Percentiles rank a stretch among this genome's conserved stretches.
phyloP scores from a whole-genome alignment of 1,140 invertebrate genomes.

The Hylaeus anthracinus region DNA sequence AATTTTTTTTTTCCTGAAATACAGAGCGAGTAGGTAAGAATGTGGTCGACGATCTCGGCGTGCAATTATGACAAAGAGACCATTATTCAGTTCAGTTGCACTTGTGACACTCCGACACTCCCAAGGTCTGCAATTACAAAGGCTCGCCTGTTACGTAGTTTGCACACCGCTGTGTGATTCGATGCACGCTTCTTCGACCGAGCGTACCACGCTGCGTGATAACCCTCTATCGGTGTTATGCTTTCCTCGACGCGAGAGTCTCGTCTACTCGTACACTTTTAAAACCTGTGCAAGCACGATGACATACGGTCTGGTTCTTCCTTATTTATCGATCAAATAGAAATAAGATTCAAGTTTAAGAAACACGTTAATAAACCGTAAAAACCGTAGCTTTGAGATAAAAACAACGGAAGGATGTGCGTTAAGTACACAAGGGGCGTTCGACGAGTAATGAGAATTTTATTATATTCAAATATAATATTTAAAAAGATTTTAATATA shows the following conservation, averaged over 20 bases:
- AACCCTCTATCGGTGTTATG: background rate
- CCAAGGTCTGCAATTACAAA: slow-evolving; percentile 43
- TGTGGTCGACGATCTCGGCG: background rate
- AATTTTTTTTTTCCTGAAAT: slow-evolving; percentile 62
- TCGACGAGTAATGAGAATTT: too few relatives aligned
- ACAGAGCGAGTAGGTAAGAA: background rate
- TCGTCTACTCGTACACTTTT: background rate
- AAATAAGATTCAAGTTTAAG: too few relatives aligned
- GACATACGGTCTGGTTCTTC: background rate
- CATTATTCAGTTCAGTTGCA: slow-evolving; percentile 23
- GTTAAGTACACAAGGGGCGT: too few relatives aligned
- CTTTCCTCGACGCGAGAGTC: too few relatives aligned
- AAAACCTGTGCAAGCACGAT: background rate
- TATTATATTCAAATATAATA: too few relatives aligned
- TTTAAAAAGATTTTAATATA: too few relatives aligned
- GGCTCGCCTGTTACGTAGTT: slow-evolving; percentile 9
- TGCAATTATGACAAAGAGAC: slow-evolving; percentile 17
- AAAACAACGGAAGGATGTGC: too few relatives aligned
- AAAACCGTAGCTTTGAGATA: too few relatives aligned
- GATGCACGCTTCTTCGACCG: background rate
- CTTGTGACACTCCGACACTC: background rate
- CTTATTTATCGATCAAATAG: too few relatives aligned
- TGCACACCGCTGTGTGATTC: background rate
- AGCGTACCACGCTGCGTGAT: background rate
- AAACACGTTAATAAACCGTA: too few relatives aligned